These are phyloP conservation scores for Hipposideros larvatus DNA, from an alignment of 2,797 vertebrate species.

Conservation along the genomic window DNA sequence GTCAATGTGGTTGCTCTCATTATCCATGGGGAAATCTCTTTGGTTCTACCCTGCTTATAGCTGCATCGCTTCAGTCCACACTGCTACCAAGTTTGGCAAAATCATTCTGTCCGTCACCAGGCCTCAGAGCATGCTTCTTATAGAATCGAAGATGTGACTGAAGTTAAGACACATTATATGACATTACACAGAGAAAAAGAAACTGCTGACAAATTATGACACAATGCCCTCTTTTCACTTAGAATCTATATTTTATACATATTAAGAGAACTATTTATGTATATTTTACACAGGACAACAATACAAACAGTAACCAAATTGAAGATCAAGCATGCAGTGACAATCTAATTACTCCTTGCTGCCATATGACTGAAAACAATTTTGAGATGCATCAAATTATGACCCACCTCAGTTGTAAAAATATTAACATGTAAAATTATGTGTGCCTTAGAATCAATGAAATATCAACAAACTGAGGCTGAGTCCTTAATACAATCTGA, in stretches of 20 bases:
- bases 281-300: not conserved
- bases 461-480: not conserved
- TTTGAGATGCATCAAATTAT: not conserved
- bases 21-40: not conserved
- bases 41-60: not conserved
- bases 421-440: not conserved
- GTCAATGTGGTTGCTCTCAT: not conserved
- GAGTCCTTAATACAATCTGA: not conserved
- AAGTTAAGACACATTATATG: not conserved
- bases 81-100: not conserved
- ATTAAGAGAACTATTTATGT: not conserved
- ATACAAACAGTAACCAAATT: slow-evolving; percentile 10
- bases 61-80: not conserved
- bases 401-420: not conserved
- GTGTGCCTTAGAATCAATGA: not conserved
- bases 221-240: not conserved
- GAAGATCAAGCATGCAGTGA: not conserved
- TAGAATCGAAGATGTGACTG: not conserved
- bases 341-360: not conserved
- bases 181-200: not conserved
- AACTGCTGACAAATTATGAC: not conserved
- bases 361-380: not conserved
- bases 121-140: not conserved
- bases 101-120: not conserved
- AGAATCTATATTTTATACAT: slow-evolving; percentile 2